Evolutionary conservation across 1,140 invertebrate species (phyloP), one percentile per base, ranked within the genome.

Genomic region (Pseudoatta argentina): DNA sequence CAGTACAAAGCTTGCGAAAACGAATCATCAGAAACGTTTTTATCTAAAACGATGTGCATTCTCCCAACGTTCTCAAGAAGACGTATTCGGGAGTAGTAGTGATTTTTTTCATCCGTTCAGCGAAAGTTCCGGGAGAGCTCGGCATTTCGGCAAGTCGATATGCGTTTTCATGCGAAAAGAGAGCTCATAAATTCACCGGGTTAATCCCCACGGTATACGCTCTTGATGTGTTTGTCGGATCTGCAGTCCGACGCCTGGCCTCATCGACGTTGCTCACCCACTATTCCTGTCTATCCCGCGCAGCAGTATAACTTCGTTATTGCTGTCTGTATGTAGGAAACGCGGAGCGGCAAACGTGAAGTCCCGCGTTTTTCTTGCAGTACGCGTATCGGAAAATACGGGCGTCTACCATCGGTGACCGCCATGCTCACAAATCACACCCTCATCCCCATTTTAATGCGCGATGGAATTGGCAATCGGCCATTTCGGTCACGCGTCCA

Each of bases 371-470:
- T 87, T 86, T 86, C 77, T 66, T 61, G 39, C 67, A 48, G 21
- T 51, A 72, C 73, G 63, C 64, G 57, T 78, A 79, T 81, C 55
- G 53, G 61, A 87, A 89, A 86, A 78, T 87, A 88, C 61, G 77
- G 61, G 63, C 61, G 63, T 63, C 39, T 55, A 82, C 77, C 67
- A 86, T 79, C 66, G 63, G n/a, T 16, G 30, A 59, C 39, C 55
- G 87, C 55, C 89, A 81, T 69, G 82, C 78, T 88, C 89, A 93
- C 91, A 93, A 94, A 94, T 94, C 92, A 92, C 91, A 86, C 86
- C 88, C 91, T 91, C 91, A 94, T 93, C 93, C 92, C 93, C 91
- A 93, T 93, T 89, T 90, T 94, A 94, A 94, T 94, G 93, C 91
- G 83, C 89, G 91, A 94, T 92, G 91, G 87, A 93, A 93, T 91